phyloP scores from a whole-genome alignment of 2,113 vertebrate genomes.

The Equus quagga region DNA sequence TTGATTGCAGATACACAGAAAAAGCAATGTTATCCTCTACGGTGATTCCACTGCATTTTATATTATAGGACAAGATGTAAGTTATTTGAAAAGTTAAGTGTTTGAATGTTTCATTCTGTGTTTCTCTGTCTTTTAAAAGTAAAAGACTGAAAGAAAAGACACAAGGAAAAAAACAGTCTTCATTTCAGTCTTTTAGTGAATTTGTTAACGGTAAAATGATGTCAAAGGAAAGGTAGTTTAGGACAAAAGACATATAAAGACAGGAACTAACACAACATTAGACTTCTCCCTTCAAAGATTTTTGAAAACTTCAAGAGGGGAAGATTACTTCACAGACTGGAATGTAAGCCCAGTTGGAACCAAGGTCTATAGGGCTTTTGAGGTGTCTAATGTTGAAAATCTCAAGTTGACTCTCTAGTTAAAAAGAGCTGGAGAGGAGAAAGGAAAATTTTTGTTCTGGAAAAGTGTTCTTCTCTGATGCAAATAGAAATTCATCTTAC shows the following conservation, averaged over 20 bases:
- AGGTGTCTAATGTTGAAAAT: conserved; percentile 57
- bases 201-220: neutral
- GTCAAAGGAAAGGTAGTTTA: neutral
- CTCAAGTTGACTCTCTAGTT: conserved; percentile 41
- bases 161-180: neutral
- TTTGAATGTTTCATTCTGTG: conserved; percentile 21
- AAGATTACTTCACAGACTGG: neutral
- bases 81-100: neutral
- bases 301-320: conserved; percentile 10
- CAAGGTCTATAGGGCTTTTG: neutral
- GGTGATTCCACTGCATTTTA: neutral
- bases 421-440: conserved; percentile 60
- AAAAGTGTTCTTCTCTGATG: conserved; percentile 50
- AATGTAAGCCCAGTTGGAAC: neutral
- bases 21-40: neutral
- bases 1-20: neutral
- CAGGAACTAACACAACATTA: neutral
- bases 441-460: conserved; percentile 71
- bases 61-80: neutral
- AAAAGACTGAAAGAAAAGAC: neutral
- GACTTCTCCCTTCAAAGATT: conserved; percentile 8
- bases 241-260: conserved; percentile 29
- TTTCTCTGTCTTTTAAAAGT: conserved; percentile 1
- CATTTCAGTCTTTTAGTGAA: neutral
- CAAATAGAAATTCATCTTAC: conserved; percentile 69